phyloP scores from a whole-genome alignment of 2,113 vertebrate species.

The Phylloscopus trochiloides region DNA sequence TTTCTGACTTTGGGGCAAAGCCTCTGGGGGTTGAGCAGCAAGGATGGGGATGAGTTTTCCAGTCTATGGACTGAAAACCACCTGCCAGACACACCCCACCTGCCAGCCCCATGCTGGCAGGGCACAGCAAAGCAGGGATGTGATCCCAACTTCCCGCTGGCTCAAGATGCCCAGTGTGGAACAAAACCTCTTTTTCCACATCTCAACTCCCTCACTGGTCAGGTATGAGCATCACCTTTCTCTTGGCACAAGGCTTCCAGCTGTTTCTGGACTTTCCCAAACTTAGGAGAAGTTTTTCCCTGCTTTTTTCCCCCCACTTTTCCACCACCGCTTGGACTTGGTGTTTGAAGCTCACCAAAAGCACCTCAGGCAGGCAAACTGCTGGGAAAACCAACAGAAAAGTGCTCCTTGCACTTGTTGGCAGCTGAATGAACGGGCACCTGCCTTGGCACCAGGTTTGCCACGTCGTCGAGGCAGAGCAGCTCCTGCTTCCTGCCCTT shows the following conservation, averaged over 20 bases:
- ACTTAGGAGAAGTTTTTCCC: not conserved
- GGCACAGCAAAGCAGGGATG: not conserved
- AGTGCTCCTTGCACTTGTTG: not conserved
- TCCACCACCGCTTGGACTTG: not conserved
- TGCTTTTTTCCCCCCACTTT: too few relatives aligned
- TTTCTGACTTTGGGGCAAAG: not conserved
- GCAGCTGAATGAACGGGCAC: not conserved
- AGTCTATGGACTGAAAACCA: not conserved
- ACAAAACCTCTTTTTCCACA: not conserved
- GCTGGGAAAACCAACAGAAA: not conserved
- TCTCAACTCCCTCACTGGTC: not conserved
- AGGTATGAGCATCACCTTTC: fast-evolving
- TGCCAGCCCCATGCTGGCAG: not conserved
- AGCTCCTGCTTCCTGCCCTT: not conserved
- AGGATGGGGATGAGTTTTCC: fast-evolving
- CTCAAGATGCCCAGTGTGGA: fast-evolving
- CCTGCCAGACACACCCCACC: not conserved
- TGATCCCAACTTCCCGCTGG: not conserved
- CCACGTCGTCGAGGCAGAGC: not conserved
- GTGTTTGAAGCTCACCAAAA: not conserved
- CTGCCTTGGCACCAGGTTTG: not conserved
- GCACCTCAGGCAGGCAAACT: not conserved
- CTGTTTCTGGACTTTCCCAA: not conserved
- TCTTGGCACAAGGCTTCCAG: not conserved
- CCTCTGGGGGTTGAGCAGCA: not conserved